Evolutionary conservation across 2,888 invertebrate species (phyloP).

Genomic region (Lacanobia wlatinum): DNA sequence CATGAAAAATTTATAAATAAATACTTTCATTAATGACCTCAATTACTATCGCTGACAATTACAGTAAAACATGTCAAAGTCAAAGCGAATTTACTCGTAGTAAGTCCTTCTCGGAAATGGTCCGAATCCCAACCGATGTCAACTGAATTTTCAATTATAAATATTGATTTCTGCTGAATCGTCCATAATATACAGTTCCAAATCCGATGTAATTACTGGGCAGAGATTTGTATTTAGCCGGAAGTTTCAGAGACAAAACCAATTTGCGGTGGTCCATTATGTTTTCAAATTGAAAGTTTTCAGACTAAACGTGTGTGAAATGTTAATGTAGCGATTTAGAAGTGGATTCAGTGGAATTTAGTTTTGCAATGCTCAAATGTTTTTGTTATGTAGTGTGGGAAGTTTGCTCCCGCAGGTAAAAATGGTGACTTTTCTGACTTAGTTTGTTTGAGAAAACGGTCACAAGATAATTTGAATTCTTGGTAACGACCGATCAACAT

Average conservation of each 20-base stretch:
- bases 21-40: constrained; percentile 23
- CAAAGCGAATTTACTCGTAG: constrained; percentile 23
- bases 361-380: constrained; percentile 23
- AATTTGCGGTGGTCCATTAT: constrained; percentile 23
- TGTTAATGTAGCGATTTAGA: constrained; percentile 34
- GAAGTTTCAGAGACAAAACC: constrained; percentile 33
- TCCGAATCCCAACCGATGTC: constrained; percentile 1
- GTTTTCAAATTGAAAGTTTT: constrained; percentile 36
- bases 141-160: constrained; percentile 21
- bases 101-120: constrained; percentile 11
- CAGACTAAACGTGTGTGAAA: constrained; percentile 38
- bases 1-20: neutral
- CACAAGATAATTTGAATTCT: constrained; percentile 8
- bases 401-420: constrained; percentile 35
- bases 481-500: neutral
- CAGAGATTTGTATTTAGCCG: constrained; percentile 3
- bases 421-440: neutral
- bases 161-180: constrained; percentile 15
- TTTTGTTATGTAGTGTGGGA: constrained; percentile 29
- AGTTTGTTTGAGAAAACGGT: neutral
- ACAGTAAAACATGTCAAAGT: constrained; percentile 17
- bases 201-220: constrained; percentile 19
- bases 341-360: constrained; percentile 28
- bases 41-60: constrained; percentile 16
- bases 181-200: neutral